phyloP scores from a whole-genome alignment of 2,797 vertebrate genomes.

The Iguana delicatissima region DNA sequence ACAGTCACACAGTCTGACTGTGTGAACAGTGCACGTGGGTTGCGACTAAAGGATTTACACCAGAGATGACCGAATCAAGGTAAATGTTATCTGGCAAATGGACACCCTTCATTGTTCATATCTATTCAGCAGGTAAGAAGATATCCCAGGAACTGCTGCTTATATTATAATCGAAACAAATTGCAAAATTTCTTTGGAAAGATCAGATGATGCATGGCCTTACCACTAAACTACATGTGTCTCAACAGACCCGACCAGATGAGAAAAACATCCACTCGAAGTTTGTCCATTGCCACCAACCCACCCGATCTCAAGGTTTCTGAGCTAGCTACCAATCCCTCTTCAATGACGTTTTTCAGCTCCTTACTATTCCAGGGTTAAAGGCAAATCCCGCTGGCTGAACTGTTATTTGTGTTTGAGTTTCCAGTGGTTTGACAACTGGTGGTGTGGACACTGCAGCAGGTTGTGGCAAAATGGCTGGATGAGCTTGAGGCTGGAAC shows the following conservation, averaged over 20 bases:
- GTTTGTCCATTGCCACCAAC: neutral
- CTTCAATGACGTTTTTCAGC: neutral
- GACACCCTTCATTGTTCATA: neutral
- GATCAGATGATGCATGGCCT: neutral
- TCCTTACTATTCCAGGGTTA: constrained; percentile 93
- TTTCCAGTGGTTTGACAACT: constrained; percentile 80
- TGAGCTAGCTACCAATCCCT: neutral
- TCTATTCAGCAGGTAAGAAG: neutral
- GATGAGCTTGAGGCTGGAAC: constrained; percentile 81
- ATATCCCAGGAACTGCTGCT: neutral
- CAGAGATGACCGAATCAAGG: neutral
- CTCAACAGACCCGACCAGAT: neutral
- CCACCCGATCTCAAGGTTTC: no score
- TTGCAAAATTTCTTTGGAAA: neutral
- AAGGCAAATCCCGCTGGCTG: constrained; percentile 92
- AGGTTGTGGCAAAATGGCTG: constrained; percentile 81
- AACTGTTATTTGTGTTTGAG: constrained; percentile 86
- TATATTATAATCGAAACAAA: neutral
- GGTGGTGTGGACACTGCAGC: constrained; percentile 74
- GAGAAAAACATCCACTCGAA: neutral
- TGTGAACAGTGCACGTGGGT: neutral
- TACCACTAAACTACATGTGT: neutral
- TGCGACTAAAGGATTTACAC: neutral
- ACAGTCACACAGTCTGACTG: neutral
- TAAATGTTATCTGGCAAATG: neutral